phyloP scores from a whole-genome alignment of 2,888 invertebrate genomes.

The Drosophila incognita region DNA sequence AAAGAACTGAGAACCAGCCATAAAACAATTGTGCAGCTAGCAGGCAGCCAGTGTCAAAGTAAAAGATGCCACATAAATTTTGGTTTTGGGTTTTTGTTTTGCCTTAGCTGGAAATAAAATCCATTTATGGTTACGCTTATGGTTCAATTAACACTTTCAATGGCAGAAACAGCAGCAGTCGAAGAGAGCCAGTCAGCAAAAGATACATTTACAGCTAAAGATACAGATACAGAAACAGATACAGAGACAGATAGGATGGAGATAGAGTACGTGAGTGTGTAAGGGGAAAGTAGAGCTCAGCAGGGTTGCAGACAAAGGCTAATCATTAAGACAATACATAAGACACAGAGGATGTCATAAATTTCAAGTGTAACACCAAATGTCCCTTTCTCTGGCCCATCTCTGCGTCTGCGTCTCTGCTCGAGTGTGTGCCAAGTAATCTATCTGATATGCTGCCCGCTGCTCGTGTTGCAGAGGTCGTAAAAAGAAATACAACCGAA shows the following conservation, averaged over 20 bases:
- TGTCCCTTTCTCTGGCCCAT: conserved; percentile 31
- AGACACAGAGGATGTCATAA: conserved; percentile 78
- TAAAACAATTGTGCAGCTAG: conserved; percentile 61
- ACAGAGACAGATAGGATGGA: conserved; percentile 34
- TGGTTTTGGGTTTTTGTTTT: conserved; percentile 63
- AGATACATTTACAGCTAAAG: conserved; percentile 14
- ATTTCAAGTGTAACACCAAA: conserved; percentile 80
- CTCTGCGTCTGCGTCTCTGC: background rate
- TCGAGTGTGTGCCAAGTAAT: conserved; percentile 28
- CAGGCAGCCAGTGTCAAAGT: conserved; percentile 1
- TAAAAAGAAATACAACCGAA: conserved; percentile 47
- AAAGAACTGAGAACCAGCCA: conserved; percentile 49
- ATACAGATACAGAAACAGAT: conserved; percentile 12
- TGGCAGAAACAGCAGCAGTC: conserved; percentile 30
- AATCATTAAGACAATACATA: conserved; percentile 73
- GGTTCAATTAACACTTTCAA: conserved; percentile 83
- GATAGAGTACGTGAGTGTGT: conserved; percentile 28
- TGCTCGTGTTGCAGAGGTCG: conserved; percentile 51
- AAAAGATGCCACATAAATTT: conserved; percentile 67
- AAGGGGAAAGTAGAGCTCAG: conserved; percentile 75
- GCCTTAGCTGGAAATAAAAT: conserved; percentile 78
- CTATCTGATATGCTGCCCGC: conserved; percentile 32
- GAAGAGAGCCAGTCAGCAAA: conserved; percentile 14
- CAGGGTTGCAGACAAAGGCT: conserved; percentile 67
- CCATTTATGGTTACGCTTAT: conserved; percentile 83